Conservation (phyloP, 2,113 vertebrate species). For the Hepsetus odoe region DNA sequence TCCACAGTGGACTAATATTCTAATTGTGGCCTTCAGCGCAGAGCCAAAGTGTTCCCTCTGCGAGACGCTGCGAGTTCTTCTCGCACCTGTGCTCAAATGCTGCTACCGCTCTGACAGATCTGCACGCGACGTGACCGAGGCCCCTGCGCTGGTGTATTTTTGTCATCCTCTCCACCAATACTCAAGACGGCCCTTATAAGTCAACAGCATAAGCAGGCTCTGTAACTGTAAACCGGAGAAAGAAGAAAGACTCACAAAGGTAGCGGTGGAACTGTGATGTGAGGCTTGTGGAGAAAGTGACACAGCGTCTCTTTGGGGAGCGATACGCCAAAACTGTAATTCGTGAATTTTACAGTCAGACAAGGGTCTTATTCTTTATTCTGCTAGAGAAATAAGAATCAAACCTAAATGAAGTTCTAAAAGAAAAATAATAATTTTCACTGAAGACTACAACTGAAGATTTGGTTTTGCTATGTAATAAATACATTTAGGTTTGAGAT, state of each 20-base stretch:
- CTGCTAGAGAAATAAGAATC: too few relatives aligned
- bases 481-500: too few relatives aligned
- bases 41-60: neutral
- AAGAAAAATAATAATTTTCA: too few relatives aligned
- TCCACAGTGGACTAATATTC: slow-evolving; percentile 20
- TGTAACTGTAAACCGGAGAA: slow-evolving; percentile 39
- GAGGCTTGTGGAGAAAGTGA: too few relatives aligned
- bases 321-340: too few relatives aligned
- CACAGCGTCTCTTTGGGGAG: neutral
- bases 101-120: slow-evolving; percentile 52
- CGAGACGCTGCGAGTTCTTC: neutral
- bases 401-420: too few relatives aligned
- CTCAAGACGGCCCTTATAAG: slow-evolving; percentile 67
- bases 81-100: neutral
- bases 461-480: too few relatives aligned
- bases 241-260: neutral
- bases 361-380: too few relatives aligned
- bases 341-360: too few relatives aligned
- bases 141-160: slow-evolving; percentile 67
- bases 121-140: slow-evolving; percentile 47
- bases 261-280: neutral
- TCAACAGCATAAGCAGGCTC: slow-evolving; percentile 60
- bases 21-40: slow-evolving; percentile 17
- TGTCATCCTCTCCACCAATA: slow-evolving; percentile 58
- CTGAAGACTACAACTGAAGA: too few relatives aligned